Evolutionary conservation across 1,140 invertebrate species (phyloP).

Genomic region (Plectus sambesii): DNA sequence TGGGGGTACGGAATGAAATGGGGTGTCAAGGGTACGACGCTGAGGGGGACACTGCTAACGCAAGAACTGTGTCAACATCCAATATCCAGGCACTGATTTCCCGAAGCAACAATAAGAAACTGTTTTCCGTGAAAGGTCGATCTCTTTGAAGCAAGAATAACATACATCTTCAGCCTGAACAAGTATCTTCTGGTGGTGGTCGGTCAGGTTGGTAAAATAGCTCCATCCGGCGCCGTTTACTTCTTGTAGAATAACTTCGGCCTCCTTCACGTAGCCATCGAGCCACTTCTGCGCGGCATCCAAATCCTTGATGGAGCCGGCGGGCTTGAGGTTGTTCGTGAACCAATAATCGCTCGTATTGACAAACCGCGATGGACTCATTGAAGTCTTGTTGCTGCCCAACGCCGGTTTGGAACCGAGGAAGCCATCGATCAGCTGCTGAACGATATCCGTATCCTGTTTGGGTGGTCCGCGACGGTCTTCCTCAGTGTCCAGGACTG

Average conservation of each 20-base stretch:
- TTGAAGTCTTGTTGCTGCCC: conserved; percentile 27
- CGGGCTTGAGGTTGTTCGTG: conserved; percentile 19
- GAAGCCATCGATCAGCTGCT: conserved; percentile 31
- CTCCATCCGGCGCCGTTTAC: conserved; percentile 30
- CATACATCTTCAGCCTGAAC: conserved; percentile 32
- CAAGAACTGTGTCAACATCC: too few relatives aligned
- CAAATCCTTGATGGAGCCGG: conserved; percentile 22
- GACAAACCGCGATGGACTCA: conserved; percentile 25
- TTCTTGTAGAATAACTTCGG: conserved; percentile 27
- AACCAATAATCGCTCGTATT: conserved; percentile 33
- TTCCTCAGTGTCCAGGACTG: too few relatives aligned
- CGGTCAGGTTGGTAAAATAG: conserved; percentile 32
- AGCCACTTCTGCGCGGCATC: conserved; percentile 20
- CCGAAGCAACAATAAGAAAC: too few relatives aligned
- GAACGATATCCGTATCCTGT: conserved; percentile 35
- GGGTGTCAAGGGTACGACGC: too few relatives aligned
- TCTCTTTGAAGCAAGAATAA: too few relatives aligned
- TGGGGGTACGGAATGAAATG: too few relatives aligned
- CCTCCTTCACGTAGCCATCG: conserved; percentile 23
- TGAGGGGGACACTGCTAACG: too few relatives aligned
- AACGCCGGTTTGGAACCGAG: conserved; percentile 31
- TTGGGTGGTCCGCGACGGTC: too few relatives aligned
- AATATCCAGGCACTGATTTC: too few relatives aligned
- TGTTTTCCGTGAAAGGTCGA: too few relatives aligned
- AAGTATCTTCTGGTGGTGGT: conserved; percentile 30